Conservation (phyloP, 2,797 vertebrate genomes). For the Dermochelys coriacea region DNA sequence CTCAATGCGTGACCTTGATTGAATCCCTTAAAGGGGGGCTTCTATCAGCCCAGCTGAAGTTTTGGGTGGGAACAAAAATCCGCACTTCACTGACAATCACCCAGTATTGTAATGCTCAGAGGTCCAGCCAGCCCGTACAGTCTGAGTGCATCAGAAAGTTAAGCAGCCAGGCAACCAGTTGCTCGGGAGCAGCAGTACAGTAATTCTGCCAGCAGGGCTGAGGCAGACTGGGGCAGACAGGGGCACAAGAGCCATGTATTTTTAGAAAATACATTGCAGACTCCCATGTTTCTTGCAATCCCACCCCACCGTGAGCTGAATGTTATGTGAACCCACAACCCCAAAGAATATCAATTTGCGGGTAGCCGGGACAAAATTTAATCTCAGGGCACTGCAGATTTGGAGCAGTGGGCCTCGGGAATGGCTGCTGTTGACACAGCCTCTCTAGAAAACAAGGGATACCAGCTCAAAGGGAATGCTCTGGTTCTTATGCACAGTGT, state of each 20-base stretch:
- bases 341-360: background rate
- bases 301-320: background rate
- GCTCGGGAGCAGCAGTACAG: background rate
- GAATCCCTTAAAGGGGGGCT: background rate
- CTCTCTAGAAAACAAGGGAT: background rate
- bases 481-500: background rate
- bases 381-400: no score
- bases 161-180: background rate
- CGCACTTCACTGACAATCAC: background rate
- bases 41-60: background rate
- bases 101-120: background rate
- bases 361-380: background rate
- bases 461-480: background rate
- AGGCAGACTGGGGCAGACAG: background rate
- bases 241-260: background rate
- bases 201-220: background rate
- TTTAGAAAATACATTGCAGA: background rate
- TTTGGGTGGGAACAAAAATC: background rate
- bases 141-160: background rate
- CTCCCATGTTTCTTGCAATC: background rate
- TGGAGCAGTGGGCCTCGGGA: background rate
- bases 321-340: background rate
- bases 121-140: background rate
- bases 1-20: background rate
- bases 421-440: background rate